These are phyloP conservation scores for Peromyscus leucopus DNA, from an alignment of 2,113 vertebrate genomes.

Conservation along the genomic window DNA sequence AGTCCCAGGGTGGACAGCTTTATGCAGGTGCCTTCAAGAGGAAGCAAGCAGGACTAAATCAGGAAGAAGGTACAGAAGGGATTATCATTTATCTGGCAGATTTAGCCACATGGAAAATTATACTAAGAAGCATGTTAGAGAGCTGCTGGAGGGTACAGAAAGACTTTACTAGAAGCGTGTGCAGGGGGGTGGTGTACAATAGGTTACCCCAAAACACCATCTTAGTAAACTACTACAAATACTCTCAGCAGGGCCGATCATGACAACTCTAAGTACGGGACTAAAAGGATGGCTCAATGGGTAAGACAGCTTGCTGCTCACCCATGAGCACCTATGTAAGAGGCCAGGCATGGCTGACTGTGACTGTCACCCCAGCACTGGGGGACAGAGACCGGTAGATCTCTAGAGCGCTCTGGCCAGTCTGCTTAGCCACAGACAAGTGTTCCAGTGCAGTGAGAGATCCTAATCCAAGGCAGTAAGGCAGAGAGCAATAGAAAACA, in stretches of 20 bases:
- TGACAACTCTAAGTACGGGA: background rate
- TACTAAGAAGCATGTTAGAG: conserved; percentile 47
- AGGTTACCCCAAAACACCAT: conserved; percentile 25
- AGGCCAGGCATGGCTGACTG: background rate
- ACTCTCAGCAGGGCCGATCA: conserved; percentile 1
- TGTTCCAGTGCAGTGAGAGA: background rate
- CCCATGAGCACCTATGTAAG: background rate
- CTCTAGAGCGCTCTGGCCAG: background rate
- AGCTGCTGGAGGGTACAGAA: conserved; percentile 28
- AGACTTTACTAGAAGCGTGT: background rate
- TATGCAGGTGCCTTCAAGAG: conserved; percentile 20
- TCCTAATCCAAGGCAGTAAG: background rate
- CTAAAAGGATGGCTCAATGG: background rate
- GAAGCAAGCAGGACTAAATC: conserved; percentile 35
- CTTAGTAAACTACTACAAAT: background rate
- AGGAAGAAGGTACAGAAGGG: conserved; percentile 38
- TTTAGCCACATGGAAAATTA: conserved; percentile 67
- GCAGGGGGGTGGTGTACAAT: background rate
- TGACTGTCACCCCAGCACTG: background rate
- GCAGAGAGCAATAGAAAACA: background rate
- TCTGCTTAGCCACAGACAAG: background rate
- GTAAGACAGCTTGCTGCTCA: background rate
- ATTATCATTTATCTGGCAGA: conserved; percentile 63
- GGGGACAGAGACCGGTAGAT: background rate
- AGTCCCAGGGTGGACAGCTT: conserved; percentile 36